phyloP scores from a whole-genome alignment of 1,140 invertebrate species.

The Latrodectus geometricus region DNA sequence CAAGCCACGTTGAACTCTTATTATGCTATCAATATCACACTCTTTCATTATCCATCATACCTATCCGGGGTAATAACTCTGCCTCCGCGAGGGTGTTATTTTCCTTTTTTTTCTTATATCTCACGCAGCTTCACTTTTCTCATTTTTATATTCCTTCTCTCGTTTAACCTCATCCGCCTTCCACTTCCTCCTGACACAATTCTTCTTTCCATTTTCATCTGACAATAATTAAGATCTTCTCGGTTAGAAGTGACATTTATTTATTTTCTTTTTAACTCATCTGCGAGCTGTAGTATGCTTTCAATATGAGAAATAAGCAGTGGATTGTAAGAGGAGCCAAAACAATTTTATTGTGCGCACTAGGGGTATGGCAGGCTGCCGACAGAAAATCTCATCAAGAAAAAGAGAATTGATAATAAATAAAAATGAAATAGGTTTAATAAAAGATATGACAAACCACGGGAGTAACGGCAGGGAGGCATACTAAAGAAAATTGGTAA shows the following conservation, averaged over 20 bases:
- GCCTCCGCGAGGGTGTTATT: background rate
- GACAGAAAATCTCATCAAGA: background rate
- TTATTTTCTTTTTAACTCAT: background rate
- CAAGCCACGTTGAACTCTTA: background rate
- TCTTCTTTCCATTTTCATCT: too few relatives aligned
- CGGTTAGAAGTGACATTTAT: background rate
- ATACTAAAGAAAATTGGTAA: background rate
- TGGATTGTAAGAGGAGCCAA: background rate
- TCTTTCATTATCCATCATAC: background rate
- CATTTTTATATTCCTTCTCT: too few relatives aligned
- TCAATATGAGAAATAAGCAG: background rate
- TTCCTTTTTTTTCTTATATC: background rate
- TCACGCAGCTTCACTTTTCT: background rate
- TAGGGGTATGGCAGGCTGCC: background rate
- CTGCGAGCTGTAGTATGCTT: background rate
- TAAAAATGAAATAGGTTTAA: background rate
- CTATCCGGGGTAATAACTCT: conserved; percentile 15
- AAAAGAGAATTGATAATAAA: background rate
- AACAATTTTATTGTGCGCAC: background rate
- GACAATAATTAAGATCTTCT: background rate
- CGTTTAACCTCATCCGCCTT: too few relatives aligned
- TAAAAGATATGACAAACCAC: background rate
- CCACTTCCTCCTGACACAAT: background rate
- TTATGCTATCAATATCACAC: background rate
- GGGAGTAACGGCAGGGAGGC: background rate